Percentiles rank a stretch among this genome's conserved stretches.
Evolutionary conservation across 30 jellyfish, hydroid and myxozoan species (phyloP).

Genomic region (Hydractinia symbiolongicarpus): DNA sequence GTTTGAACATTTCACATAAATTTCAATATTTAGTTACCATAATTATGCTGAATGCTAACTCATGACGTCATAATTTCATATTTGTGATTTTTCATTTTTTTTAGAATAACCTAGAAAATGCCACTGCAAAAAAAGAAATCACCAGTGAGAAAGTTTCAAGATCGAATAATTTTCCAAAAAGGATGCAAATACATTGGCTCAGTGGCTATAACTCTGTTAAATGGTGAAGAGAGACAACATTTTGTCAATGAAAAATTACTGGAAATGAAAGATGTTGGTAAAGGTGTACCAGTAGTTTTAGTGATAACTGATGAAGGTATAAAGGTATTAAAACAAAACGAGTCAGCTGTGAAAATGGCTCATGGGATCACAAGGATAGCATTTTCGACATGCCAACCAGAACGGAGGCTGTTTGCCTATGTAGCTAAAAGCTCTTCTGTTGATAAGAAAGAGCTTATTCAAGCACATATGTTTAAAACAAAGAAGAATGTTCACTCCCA

Average conservation of each 20-base stretch:
- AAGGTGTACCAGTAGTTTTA: conserved; percentile 67
- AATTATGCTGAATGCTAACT: too few species aligned
- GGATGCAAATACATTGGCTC: conserved; percentile 78
- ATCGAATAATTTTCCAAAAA: conserved; percentile 3
- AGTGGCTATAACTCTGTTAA: conserved; percentile 62
- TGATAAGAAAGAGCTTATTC: conserved; percentile 40
- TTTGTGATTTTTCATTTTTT: too few species aligned
- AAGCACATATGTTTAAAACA: conserved; percentile 85
- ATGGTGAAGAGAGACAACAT: conserved; percentile 51
- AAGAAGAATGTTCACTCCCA: conserved; percentile 74
- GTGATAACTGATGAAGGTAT: conserved; percentile 63
- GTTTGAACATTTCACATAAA: too few species aligned
- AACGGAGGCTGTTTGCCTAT: conserved; percentile 67
- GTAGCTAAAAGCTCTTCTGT: conserved; percentile 58
- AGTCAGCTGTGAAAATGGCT: conserved; percentile 85
- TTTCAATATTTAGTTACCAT: too few species aligned
- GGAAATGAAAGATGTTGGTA: conserved; percentile 70
- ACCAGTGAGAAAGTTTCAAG: neutral
- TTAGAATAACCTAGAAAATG: neutral
- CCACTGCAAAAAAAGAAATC: neutral
- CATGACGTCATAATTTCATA: too few species aligned
- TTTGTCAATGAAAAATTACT: conserved; percentile 62
- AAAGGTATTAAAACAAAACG: conserved; percentile 62
- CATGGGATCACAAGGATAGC: conserved; percentile 76
- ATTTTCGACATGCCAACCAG: conserved; percentile 80